Conservation (phyloP, 2,888 invertebrate genomes). For the Napeogenes inachia region DNA sequence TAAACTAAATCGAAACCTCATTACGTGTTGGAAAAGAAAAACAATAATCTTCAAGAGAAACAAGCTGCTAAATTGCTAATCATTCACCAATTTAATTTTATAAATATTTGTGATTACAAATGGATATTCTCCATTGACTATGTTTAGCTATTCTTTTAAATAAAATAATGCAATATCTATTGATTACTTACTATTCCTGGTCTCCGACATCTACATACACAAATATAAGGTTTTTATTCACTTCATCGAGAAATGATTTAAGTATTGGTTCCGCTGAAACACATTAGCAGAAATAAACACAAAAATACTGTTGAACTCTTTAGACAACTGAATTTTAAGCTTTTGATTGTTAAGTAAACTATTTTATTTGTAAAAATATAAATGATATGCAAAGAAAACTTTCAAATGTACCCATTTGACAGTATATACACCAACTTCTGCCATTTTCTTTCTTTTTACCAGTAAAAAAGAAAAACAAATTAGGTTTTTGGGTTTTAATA, state of each 20-base stretch:
- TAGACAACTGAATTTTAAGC: background rate
- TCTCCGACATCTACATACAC: conserved; percentile 88
- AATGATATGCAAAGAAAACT: no score
- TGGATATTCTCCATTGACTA: no score
- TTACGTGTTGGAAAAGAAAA: no score
- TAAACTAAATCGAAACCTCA: no score
- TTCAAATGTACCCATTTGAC: conserved; percentile 50
- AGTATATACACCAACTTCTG: conserved; percentile 86
- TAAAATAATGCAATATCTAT: background rate
- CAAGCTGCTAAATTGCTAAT: no score
- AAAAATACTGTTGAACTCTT: background rate
- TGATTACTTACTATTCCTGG: conserved; percentile 80
- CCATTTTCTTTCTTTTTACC: conserved; percentile 78
- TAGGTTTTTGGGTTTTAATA: conserved; percentile 39
- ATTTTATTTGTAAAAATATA: no score
- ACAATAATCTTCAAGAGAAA: no score
- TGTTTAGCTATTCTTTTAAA: no score
- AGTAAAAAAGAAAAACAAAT: conserved; percentile 65
- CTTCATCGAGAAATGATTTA: conserved; percentile 79
- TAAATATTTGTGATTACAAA: no score
- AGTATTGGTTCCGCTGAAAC: conserved; percentile 86
- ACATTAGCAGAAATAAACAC: background rate
- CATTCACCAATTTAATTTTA: no score
- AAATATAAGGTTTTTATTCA: conserved; percentile 81
- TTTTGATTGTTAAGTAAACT: no score